Evolutionary conservation across 2,888 invertebrate species (phyloP).

Genomic region (Entomobrya multifasciata): DNA sequence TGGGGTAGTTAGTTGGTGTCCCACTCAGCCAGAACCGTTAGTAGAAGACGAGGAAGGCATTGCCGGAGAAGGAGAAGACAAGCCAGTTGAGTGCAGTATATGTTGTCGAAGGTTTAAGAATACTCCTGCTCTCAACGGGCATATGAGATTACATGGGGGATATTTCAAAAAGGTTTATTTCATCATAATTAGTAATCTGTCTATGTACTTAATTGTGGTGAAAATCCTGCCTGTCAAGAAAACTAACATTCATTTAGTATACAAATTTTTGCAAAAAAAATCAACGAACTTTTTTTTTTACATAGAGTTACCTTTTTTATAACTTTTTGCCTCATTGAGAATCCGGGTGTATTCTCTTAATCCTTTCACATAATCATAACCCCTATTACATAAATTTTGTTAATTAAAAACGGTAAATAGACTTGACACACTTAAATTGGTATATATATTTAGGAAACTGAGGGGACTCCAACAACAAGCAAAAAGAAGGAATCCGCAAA

Average conservation of each 20-base stretch:
- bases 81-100: constrained; percentile 96
- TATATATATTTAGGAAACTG: constrained; percentile 74
- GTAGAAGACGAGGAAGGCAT: constrained; percentile 44
- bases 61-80: constrained; percentile 81
- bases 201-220: constrained; percentile 26
- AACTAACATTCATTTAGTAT: constrained; percentile 28
- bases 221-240: constrained; percentile 17
- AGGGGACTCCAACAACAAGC: constrained; percentile 55
- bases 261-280: too few species aligned
- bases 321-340: constrained; percentile 61
- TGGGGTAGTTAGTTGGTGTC: constrained; percentile 36
- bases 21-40: constrained; percentile 8
- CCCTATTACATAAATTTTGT: constrained; percentile 1
- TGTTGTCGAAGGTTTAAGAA: constrained; percentile 98
- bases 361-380: constrained; percentile 43
- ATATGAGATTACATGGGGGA: constrained; percentile 98
- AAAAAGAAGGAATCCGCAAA: constrained; percentile 77
- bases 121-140: constrained; percentile 98
- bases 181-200: constrained; percentile 34
- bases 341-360: constrained; percentile 66
- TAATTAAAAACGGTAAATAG: neutral
- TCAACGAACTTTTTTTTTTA: constrained; percentile 15
- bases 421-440: neutral
- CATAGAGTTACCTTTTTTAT: constrained; percentile 38
- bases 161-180: constrained; percentile 93